Evolutionary conservation across 2,888 invertebrate genomes (phyloP).

Genomic region (Gastracanthus pulcherrimus): DNA sequence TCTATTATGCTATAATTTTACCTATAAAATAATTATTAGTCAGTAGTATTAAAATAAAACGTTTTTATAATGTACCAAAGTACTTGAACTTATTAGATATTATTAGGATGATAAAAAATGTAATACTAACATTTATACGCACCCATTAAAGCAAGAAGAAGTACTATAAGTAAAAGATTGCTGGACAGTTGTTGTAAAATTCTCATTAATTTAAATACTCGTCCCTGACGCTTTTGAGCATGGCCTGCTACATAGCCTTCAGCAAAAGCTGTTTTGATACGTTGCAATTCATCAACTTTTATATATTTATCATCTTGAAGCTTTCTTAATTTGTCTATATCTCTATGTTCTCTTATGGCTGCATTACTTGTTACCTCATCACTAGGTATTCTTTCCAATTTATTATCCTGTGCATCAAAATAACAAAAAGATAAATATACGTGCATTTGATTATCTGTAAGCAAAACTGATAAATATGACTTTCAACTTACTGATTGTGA

Average conservation of each 20-base stretch:
- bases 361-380: constrained; percentile 34
- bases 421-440: constrained; percentile 21
- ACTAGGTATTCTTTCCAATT: constrained; percentile 45
- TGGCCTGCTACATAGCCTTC: constrained; percentile 92
- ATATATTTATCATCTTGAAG: constrained; percentile 79
- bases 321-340: constrained; percentile 79
- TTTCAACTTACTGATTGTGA: constrained; percentile 55
- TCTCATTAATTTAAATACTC: constrained; percentile 81
- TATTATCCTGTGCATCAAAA: constrained; percentile 60
- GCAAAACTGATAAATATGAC: not conserved
- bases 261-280: constrained; percentile 92
- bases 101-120: constrained; percentile 49
- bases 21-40: too few species aligned
- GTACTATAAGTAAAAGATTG: constrained; percentile 82
- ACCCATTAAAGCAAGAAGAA: constrained; percentile 82
- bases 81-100: too few species aligned
- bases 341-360: constrained; percentile 69
- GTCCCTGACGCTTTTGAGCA: constrained; percentile 70
- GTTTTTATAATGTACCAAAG: too few species aligned
- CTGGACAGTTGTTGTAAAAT: constrained; percentile 86
- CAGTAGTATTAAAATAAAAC: too few species aligned
- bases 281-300: constrained; percentile 82
- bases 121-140: constrained; percentile 71
- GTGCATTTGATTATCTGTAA: not conserved
- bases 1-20: too few species aligned